Conservation (phyloP, 2,797 vertebrate genomes). For the Podarcis siculus region DNA sequence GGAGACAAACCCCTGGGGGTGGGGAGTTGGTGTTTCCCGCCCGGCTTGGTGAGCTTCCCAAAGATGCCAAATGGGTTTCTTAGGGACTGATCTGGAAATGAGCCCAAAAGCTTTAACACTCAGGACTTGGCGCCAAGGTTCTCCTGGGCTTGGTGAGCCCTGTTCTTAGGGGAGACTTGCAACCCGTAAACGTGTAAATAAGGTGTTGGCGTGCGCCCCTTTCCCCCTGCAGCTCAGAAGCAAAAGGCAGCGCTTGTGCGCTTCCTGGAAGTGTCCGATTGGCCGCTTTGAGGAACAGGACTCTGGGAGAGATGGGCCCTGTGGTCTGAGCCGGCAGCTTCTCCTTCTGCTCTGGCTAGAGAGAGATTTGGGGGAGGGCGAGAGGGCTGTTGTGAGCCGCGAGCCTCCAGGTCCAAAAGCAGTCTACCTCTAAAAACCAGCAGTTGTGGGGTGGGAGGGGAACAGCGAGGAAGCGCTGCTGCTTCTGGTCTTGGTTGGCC, state of each 20-base stretch:
- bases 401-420: not conserved
- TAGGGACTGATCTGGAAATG: not conserved
- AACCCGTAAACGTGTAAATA: not conserved
- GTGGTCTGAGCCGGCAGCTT: not conserved
- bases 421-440: too few species aligned
- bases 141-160: not conserved
- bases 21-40: not conserved
- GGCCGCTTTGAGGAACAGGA: not conserved
- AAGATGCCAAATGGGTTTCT: not conserved
- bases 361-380: too few species aligned
- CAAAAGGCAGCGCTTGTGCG: not conserved
- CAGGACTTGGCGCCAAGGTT: not conserved
- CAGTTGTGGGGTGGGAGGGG: too few species aligned
- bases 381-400: not conserved
- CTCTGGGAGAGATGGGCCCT: not conserved
- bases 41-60: too few species aligned
- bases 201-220: too few species aligned
- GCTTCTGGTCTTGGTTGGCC: too few species aligned
- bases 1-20: not conserved
- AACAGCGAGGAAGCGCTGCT: too few species aligned
- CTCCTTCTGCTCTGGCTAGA: too few species aligned
- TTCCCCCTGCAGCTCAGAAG: too few species aligned
- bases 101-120: not conserved
- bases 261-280: not conserved
- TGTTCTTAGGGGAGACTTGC: too few species aligned